phyloP scores from a whole-genome alignment of 2,113 vertebrate species.

The Azemiops feae region DNA sequence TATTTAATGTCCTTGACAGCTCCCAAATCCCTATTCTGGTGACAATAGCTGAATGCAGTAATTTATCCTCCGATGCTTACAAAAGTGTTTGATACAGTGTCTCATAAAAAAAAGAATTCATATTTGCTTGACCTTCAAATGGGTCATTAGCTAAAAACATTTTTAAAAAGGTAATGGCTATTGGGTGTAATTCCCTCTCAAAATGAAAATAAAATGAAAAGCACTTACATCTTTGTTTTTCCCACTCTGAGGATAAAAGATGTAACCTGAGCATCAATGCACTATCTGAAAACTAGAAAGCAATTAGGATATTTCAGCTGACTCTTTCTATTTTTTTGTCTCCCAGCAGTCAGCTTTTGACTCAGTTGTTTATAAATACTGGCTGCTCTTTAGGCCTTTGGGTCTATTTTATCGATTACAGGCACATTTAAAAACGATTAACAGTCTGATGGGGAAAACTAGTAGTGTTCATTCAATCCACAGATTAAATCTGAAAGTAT shows the following conservation, averaged over 20 bases:
- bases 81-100: slow-evolving; percentile 43
- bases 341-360: slow-evolving; percentile 21
- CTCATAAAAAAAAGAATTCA: slow-evolving; percentile 42
- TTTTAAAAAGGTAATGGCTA: slow-evolving; percentile 31
- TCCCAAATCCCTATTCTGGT: slow-evolving; percentile 49
- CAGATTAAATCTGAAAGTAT: slow-evolving; percentile 25
- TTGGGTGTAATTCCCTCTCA: slow-evolving; percentile 10
- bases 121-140: slow-evolving; percentile 45
- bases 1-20: slow-evolving; percentile 53
- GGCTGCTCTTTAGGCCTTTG: slow-evolving; percentile 37
- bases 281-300: slow-evolving; percentile 33
- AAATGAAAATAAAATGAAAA: slow-evolving; percentile 49
- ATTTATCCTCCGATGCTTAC: slow-evolving; percentile 54
- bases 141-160: slow-evolving; percentile 40
- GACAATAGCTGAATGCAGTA: slow-evolving; percentile 49
- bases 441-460: slow-evolving; percentile 1
- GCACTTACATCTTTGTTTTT: slow-evolving; percentile 35
- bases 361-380: slow-evolving; percentile 43
- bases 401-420: slow-evolving; percentile 49
- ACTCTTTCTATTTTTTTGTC: slow-evolving; percentile 13
- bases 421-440: slow-evolving; percentile 50
- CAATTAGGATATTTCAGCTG: slow-evolving; percentile 39
- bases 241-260: slow-evolving; percentile 33
- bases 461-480: not conserved
- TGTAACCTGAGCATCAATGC: slow-evolving; percentile 12